phyloP scores from a whole-genome alignment of 2,797 vertebrate species.

The Neopelma chrysocephalum region DNA sequence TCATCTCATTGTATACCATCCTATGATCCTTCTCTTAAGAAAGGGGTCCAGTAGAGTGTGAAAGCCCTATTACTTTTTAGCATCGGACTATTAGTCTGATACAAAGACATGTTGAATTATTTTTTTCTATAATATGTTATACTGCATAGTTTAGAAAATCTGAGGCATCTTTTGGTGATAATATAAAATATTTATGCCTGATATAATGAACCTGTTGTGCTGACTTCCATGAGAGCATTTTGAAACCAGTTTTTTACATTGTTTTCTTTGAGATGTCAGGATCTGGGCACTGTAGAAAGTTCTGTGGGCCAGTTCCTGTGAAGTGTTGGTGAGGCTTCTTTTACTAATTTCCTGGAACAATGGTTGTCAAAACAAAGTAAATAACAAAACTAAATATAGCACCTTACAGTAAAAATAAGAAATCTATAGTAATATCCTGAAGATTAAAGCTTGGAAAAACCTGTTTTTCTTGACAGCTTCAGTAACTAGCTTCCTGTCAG shows the following conservation, averaged over 20 bases:
- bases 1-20: background rate
- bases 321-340: background rate
- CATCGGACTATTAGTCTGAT: background rate
- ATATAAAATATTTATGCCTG: background rate
- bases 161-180: background rate
- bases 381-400: background rate
- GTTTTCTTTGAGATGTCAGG: background rate
- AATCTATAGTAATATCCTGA: background rate
- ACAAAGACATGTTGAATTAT: background rate
- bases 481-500: constrained; percentile 94
- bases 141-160: background rate
- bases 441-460: background rate
- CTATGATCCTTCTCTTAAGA: background rate
- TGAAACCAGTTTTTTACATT: background rate
- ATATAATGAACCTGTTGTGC: accelerated
- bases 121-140: background rate
- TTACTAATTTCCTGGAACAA: background rate
- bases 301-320: background rate
- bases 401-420: background rate
- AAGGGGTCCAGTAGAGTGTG: background rate
- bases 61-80: background rate
- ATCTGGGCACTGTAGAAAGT: background rate
- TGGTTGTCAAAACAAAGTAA: background rate
- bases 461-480: constrained; percentile 81
- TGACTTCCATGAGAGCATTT: background rate